These are phyloP conservation scores for Jaculus jaculus DNA, from an alignment of 2,113 vertebrate species.

Conservation along the genomic window DNA sequence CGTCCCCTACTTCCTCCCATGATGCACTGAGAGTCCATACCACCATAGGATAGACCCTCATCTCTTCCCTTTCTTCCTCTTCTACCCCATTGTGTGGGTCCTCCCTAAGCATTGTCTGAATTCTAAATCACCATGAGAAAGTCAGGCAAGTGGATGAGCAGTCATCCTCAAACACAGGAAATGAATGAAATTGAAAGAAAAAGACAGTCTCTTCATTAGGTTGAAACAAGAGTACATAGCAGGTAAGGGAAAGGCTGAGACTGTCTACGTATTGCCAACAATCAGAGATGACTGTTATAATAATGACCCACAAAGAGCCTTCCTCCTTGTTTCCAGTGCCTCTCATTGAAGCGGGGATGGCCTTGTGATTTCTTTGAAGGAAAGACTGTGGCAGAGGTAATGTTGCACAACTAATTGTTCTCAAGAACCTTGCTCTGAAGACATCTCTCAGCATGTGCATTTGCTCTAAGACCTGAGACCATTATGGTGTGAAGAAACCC, in stretches of 20 bases:
- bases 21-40: neutral
- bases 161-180: neutral
- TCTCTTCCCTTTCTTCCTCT: neutral
- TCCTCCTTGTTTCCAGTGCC: neutral
- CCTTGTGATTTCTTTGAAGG: neutral
- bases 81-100: neutral
- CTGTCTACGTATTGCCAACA: neutral
- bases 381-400: neutral
- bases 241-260: neutral
- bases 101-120: neutral
- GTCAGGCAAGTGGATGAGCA: neutral
- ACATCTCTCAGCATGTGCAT: neutral
- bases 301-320: neutral
- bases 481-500: neutral
- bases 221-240: neutral
- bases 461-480: neutral
- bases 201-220: neutral
- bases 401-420: neutral
- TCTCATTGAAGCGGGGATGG: neutral
- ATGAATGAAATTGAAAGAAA: neutral
- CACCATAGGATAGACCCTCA: neutral
- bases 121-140: neutral
- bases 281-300: rapidly evolving
- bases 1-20: neutral
- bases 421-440: neutral